These are phyloP conservation scores for Thalassaphorura encarpata DNA, from an alignment of 1,140 invertebrate genomes.

Conservation along the genomic window DNA sequence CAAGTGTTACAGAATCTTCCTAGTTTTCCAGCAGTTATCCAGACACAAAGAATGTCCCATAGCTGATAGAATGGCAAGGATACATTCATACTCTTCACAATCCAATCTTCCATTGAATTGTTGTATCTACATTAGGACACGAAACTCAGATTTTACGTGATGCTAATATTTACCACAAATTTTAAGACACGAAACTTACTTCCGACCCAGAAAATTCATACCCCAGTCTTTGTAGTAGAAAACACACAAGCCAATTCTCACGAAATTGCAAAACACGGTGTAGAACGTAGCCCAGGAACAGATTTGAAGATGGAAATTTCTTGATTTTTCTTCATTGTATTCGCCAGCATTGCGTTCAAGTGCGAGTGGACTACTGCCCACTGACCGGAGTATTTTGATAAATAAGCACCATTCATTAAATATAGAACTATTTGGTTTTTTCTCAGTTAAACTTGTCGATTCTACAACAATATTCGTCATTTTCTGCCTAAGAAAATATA, in stretches of 20 bases:
- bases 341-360: too few relatives aligned
- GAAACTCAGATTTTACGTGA: background rate
- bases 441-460: too few relatives aligned
- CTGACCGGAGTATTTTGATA: too few relatives aligned
- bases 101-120: background rate
- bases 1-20: background rate
- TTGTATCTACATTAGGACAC: background rate
- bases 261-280: background rate
- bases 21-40: background rate
- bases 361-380: too few relatives aligned
- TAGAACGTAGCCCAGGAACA: background rate
- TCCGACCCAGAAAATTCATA: background rate
- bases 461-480: too few relatives aligned
- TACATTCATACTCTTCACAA: background rate
- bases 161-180: background rate
- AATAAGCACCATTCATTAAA: too few relatives aligned
- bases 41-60: background rate
- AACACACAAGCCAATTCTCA: background rate
- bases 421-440: too few relatives aligned
- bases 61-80: background rate
- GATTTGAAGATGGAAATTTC: background rate
- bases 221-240: slow-evolving; percentile 1
- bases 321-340: too few relatives aligned
- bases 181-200: background rate
- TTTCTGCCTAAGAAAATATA: too few relatives aligned